Percentiles rank a stretch among this genome's conserved stretches.
Evolutionary conservation across 2,113 vertebrate genomes (phyloP).

Genomic region (Paradoxurus hermaphroditus): DNA sequence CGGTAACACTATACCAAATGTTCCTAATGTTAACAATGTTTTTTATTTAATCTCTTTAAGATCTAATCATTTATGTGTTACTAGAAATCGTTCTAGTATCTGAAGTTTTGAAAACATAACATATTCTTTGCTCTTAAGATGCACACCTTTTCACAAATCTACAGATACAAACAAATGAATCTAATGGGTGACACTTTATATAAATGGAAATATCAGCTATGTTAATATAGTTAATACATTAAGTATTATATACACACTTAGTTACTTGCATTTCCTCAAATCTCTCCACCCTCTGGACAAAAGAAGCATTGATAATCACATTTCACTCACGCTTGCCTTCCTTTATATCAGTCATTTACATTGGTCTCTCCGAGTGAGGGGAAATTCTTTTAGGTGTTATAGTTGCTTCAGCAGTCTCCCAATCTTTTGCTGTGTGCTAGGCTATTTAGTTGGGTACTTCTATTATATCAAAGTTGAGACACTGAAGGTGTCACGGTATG

Average conservation of each 20-base stretch:
- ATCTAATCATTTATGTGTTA: not conserved
- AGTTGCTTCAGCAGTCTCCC: not conserved
- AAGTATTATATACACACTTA: not conserved
- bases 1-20: not conserved
- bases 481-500: not conserved
- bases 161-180: not conserved
- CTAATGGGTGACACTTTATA: not conserved
- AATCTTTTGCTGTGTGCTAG: not conserved
- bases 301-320: not conserved
- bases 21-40: not conserved
- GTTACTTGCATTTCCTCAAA: not conserved
- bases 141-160: not conserved
- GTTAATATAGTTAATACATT: not conserved
- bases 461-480: not conserved
- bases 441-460: not conserved
- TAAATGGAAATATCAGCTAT: not conserved
- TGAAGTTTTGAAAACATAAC: not conserved
- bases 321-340: not conserved
- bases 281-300: not conserved
- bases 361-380: not conserved
- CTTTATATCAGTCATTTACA: not conserved
- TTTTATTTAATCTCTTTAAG: not conserved
- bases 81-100: not conserved
- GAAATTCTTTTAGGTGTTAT: not conserved
- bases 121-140: not conserved